Evolutionary conservation across 2,888 invertebrate genomes (phyloP).

Genomic region (Lagria hirta): DNA sequence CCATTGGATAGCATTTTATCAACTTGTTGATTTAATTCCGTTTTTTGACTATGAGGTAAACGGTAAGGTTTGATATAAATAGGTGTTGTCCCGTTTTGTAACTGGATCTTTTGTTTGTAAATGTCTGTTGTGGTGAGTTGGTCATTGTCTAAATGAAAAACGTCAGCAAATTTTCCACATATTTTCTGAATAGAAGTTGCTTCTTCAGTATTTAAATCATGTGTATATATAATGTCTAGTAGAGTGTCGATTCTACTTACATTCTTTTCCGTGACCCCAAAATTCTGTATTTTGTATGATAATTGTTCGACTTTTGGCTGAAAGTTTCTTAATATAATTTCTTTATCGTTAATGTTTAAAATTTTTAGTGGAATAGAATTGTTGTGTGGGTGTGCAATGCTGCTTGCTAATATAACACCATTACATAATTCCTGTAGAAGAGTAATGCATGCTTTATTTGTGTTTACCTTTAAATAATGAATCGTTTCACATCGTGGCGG

Average conservation of each 20-base stretch:
- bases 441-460: conserved; percentile 14
- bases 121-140: conserved; percentile 31
- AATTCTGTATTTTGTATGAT: conserved; percentile 5
- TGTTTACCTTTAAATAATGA: conserved; percentile 7
- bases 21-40: conserved; percentile 29
- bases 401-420: too few relatives aligned
- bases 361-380: conserved; percentile 7
- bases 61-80: conserved; percentile 33
- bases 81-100: conserved; percentile 25
- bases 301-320: conserved; percentile 18
- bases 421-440: too few relatives aligned
- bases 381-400: too few relatives aligned
- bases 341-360: conserved; percentile 6
- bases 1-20: conserved; percentile 31
- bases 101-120: conserved; percentile 30
- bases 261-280: conserved; percentile 6
- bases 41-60: conserved; percentile 32
- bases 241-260: conserved; percentile 23
- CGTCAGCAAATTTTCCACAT: too few relatives aligned
- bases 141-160: conserved; percentile 30
- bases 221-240: conserved; percentile 23
- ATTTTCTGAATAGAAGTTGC: too few relatives aligned
- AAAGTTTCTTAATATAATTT: conserved; percentile 30
- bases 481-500: conserved; percentile 18
- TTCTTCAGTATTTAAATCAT: conserved; percentile 25